Base-by-base conservation (phyloP, 2,888 invertebrate species). In the Xiphydria camelus region DNA sequence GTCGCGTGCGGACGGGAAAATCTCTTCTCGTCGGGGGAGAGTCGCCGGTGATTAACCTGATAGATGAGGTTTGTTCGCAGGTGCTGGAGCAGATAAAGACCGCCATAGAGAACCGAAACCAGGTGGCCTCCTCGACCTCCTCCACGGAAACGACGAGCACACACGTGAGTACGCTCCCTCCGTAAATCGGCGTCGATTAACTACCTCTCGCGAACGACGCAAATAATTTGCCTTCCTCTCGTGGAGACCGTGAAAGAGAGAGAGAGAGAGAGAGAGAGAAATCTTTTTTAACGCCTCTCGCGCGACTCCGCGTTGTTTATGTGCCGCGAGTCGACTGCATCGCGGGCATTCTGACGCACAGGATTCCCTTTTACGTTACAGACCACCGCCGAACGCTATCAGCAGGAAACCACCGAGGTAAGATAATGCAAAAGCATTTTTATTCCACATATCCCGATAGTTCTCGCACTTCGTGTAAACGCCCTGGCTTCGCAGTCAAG, bases 51-150 rank as follows among this genome's bases (percentile, higher is more conserved):
- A n/a, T 23, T 23, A 23, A 6, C 7, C 6, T 23, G 25, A 31
- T 37, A 44, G 25, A 32, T 33, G 38, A 40, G 40, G 18, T 53
- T 49, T 40, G 47, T 55, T 61, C 45, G 44, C 55, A 75, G 74
- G 72, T 73, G 56, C 62, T 75, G 55, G 73, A 74, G 59, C 75
- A 73, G 63, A 74, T 74, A 60, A 73, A 74, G 59, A 73, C 73
- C 41, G 73, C 68, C 50, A 72, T 73, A 61, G 73, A 75, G 61
- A 72, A 65, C 61, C 66, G 73, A 53, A 73, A 73, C 51, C 73
- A 74, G 51, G 59, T 67, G 47, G 66, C 68, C 45, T 62, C 67
- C 35, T 51, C 63, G 48, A 59, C 58, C 51, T 64, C 66, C 25
- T 47, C 64, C 21, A 66, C 65, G 29, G 55, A 49, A 47, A 50